Conservation (phyloP, 2,888 invertebrate genomes). For the Drosophila hamatofila region DNA sequence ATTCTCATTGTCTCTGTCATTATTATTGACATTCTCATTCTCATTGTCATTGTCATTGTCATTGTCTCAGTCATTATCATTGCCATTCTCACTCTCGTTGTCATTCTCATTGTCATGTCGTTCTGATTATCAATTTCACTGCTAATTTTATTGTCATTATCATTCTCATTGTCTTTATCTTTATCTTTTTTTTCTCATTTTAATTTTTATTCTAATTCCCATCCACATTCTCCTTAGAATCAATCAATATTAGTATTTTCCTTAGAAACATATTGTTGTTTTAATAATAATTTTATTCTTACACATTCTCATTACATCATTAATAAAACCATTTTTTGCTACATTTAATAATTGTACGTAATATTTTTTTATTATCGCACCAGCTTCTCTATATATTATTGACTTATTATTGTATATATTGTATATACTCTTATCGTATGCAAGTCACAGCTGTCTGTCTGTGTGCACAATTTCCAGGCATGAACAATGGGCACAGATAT, state of each 20-base stretch:
- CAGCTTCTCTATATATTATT: background rate
- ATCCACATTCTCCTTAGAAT: background rate
- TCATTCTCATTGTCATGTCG: background rate
- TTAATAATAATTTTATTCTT: background rate
- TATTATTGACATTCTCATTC: background rate
- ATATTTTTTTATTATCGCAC: background rate
- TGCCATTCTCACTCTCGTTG: background rate
- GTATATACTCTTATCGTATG: background rate
- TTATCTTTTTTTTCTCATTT: too few species aligned
- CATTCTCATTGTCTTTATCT: too few species aligned
- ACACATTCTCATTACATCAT: background rate
- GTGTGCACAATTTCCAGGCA: background rate
- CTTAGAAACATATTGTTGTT: background rate
- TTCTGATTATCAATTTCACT: too few species aligned
- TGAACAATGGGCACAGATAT: slow-evolving; percentile 1
- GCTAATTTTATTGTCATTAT: too few species aligned
- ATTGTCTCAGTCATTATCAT: background rate
- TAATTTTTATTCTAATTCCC: background rate
- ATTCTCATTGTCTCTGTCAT: background rate
- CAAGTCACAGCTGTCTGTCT: slow-evolving; percentile 9
- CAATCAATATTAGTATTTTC: background rate
- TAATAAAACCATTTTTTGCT: background rate
- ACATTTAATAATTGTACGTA: background rate
- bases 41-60: background rate
- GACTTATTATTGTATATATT: background rate